phyloP scores from a whole-genome alignment of 2,888 invertebrate species.

The Heliconius ismenius region DNA sequence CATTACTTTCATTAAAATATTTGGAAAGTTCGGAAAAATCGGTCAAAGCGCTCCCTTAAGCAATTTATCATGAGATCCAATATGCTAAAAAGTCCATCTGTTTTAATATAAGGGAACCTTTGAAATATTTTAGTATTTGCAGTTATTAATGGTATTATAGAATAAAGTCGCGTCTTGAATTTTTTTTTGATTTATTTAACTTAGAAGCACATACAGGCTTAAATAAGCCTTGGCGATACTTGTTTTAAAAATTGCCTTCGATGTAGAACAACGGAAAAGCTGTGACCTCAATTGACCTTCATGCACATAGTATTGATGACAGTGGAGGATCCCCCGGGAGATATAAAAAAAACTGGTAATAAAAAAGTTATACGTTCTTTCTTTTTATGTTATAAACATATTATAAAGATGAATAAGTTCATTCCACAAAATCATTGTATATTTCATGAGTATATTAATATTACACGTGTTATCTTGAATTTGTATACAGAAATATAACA shows the following conservation, averaged over 20 bases:
- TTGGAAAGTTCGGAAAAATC: constrained; percentile 16
- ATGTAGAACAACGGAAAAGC: too few relatives aligned
- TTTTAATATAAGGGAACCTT: constrained; percentile 24
- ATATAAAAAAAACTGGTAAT: too few relatives aligned
- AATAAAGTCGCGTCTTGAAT: background rate
- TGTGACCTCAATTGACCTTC: too few relatives aligned
- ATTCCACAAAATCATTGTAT: background rate
- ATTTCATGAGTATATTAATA: background rate
- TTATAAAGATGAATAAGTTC: too few relatives aligned
- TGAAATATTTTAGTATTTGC: background rate
- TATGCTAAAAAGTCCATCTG: constrained; percentile 30
- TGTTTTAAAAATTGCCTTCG: background rate
- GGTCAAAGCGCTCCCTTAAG: constrained; percentile 13
- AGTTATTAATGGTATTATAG: background rate
- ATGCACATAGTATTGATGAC: too few relatives aligned
- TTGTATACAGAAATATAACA: background rate
- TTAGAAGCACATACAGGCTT: background rate
- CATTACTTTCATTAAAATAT: constrained; percentile 22
- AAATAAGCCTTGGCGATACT: background rate
- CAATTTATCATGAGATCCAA: constrained; percentile 30
- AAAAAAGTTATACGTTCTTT: too few relatives aligned
- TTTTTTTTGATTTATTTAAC: background rate
- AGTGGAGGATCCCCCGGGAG: too few relatives aligned
- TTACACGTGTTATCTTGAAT: background rate
- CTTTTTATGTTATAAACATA: too few relatives aligned